phyloP scores from a whole-genome alignment of 2,113 vertebrate genomes.

The Serilophus lunatus region DNA sequence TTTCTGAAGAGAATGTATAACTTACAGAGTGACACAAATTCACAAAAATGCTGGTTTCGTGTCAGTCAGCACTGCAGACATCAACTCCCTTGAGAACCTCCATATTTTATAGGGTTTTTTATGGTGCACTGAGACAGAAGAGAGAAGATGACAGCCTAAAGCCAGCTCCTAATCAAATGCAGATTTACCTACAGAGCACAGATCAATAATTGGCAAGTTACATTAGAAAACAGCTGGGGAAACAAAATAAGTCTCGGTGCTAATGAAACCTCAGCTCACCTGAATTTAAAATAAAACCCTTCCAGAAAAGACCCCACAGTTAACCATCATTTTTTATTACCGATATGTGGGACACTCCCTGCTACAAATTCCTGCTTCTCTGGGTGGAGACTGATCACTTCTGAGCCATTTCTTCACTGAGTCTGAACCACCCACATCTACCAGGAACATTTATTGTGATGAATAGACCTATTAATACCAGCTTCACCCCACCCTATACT shows the following conservation, averaged over 20 bases:
- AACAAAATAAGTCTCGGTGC: not conserved
- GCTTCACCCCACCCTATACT: constrained; percentile 43
- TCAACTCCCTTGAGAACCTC: not conserved
- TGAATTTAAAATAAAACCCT: constrained; percentile 22
- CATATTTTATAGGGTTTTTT: constrained; percentile 35
- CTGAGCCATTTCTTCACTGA: constrained; percentile 47
- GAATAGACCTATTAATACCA: constrained; percentile 58
- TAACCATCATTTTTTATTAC: constrained; percentile 22
- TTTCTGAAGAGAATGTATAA: constrained; percentile 8
- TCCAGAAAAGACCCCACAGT: not conserved
- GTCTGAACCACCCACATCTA: constrained; percentile 44
- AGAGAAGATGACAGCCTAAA: not conserved
- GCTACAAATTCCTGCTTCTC: constrained; percentile 20
- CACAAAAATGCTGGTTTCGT: constrained; percentile 23
- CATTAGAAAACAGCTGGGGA: not conserved
- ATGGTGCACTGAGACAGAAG: not conserved
- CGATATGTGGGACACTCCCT: constrained; percentile 28
- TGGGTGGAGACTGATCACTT: constrained; percentile 51
- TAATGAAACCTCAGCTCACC: not conserved
- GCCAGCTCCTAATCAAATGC: constrained; percentile 36
- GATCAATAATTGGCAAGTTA: not conserved
- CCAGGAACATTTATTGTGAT: constrained; percentile 51
- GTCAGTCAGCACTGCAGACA: not conserved
- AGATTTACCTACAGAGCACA: not conserved
- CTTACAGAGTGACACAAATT: constrained; percentile 38